Evolutionary conservation across 2,797 vertebrate genomes (phyloP), one percentile per base, ranked within the genome.

Genomic region (Scarus forsteni): DNA sequence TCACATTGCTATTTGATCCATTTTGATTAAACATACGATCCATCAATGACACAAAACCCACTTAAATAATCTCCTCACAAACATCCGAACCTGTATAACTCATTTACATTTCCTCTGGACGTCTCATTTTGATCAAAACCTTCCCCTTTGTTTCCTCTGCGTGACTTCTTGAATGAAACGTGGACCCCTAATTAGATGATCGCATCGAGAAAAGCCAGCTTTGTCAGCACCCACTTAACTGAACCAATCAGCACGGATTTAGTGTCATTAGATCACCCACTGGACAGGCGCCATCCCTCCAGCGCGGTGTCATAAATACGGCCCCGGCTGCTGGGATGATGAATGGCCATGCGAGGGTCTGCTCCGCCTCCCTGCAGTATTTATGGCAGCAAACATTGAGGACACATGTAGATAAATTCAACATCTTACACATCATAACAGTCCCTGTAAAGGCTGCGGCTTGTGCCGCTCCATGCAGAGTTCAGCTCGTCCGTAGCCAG

Each of bases 341-440:
- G 50, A 70, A 87, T 80, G 69, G 73, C 36, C 46, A 61, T 65
- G 72, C 71, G 42, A 83, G 52, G 65, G 79, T 67, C 75, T 67
- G 77, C 82, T 83, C 66, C 64, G 64, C 53, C 77, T 77, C 71
- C 49, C 54, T n/a, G 8, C 66, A 50, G 71, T 81, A 86, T 84
- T 85, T 77, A 88, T 80, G 75, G 83, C 83, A 54, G 84, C 77
- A 90, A 89, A 89, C 78, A 74, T 9, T 53, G 67, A 79, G 73
- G 82, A 86, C 76, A 79, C 71, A 79, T 77, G 82, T 50, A 88
- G 88, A 90, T 88, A 84, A 86, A 91, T 88, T 79, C 76, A 85
- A 67, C 67, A 70, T 75, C 55, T 77, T 73, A 46, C 83, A 80
- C 73, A 40, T 83, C 79, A 78, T 84, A 79, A 76, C 66, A 51